phyloP scores from a whole-genome alignment of 2,888 invertebrate genomes.

The Pimpla rufipes region DNA sequence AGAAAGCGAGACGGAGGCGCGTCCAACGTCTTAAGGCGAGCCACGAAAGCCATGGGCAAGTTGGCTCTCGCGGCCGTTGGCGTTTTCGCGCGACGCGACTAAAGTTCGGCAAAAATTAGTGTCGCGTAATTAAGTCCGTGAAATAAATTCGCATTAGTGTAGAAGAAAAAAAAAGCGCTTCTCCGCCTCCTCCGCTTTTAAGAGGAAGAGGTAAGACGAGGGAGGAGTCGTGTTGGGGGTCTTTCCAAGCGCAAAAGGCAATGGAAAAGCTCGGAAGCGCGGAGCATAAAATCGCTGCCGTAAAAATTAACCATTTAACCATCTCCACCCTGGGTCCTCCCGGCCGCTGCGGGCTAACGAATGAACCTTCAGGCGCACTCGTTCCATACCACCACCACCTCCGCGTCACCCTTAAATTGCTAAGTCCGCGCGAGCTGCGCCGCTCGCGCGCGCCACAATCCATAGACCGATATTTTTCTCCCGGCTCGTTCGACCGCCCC shows the following conservation, averaged over 20 bases:
- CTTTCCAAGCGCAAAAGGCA: constrained; percentile 56
- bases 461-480: constrained; percentile 58
- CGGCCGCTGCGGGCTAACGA: constrained; percentile 74
- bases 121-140: constrained; percentile 83
- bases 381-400: constrained; percentile 63
- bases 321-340: constrained; percentile 73
- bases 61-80: constrained; percentile 68
- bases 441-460: constrained; percentile 40
- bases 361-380: constrained; percentile 80
- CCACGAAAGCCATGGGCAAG: constrained; percentile 59
- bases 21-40: constrained; percentile 58
- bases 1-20: constrained; percentile 53
- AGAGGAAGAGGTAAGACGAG: constrained; percentile 29
- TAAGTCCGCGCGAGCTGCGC: constrained; percentile 53
- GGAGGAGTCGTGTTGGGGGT: constrained; percentile 29
- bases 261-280: constrained; percentile 54
- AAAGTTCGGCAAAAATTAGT: constrained; percentile 83
- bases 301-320: constrained; percentile 83
- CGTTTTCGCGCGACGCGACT: constrained; percentile 72
- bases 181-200: no score
- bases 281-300: constrained; percentile 79
- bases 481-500: constrained; percentile 20
- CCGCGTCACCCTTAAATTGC: constrained; percentile 60
- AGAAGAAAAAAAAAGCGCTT: constrained; percentile 50
- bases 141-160: constrained; percentile 83